phyloP scores from a whole-genome alignment of 2,888 invertebrate species.

The Phyto melanocephala region DNA sequence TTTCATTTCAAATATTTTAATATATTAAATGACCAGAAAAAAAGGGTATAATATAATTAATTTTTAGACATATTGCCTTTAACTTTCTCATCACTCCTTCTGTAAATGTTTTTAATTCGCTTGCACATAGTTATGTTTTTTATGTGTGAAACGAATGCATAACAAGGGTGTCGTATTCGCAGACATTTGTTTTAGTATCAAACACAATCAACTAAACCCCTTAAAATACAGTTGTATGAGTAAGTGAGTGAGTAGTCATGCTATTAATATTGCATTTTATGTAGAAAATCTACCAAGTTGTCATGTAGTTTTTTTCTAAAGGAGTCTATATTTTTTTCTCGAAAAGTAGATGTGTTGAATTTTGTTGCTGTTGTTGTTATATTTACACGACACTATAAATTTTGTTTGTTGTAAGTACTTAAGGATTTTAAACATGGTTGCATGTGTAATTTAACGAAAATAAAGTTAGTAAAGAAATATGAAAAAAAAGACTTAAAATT shows the following conservation, averaged over 20 bases:
- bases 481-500: constrained; percentile 7
- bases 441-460: constrained; percentile 45
- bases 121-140: not conserved
- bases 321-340: constrained; percentile 9
- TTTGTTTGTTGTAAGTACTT: constrained; percentile 13
- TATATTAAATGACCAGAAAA: no score
- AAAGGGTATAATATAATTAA: no score
- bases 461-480: not conserved
- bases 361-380: constrained; percentile 3
- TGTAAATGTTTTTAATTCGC: not conserved
- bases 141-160: constrained; percentile 15
- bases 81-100: no score
- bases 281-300: constrained; percentile 39
- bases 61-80: no score
- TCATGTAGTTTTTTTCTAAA: constrained; percentile 33
- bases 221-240: not conserved
- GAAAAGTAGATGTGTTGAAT: constrained; percentile 7
- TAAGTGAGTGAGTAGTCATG: not conserved
- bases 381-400: constrained; percentile 47
- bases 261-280: constrained; percentile 43
- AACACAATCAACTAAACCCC: not conserved
- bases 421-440: constrained; percentile 45
- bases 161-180: constrained; percentile 36
- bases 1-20: no score
- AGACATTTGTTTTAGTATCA: constrained; percentile 28